Evolutionary conservation across 2,888 invertebrate genomes (phyloP).

Genomic region (Caenorhabditis auriculariae): DNA sequence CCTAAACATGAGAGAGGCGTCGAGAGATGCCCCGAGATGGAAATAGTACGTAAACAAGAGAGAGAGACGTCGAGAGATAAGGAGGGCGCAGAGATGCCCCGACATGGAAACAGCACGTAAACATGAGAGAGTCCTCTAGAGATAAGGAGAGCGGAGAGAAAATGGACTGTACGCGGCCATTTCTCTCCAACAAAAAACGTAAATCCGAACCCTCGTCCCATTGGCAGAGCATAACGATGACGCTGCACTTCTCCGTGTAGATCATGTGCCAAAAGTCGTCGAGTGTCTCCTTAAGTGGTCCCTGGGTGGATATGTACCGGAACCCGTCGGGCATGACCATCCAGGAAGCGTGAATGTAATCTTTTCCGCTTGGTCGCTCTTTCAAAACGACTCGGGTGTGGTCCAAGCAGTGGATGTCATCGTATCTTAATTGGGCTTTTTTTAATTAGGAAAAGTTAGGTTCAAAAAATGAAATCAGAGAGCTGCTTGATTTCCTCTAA

Average conservation of each 20-base stretch:
- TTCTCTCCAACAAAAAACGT: too few species aligned
- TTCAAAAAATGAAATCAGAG: not conserved
- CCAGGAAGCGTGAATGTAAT: conserved; percentile 33
- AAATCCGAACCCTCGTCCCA: conserved; percentile 4
- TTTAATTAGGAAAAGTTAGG: not conserved
- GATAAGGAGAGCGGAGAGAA: too few species aligned
- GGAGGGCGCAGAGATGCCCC: too few species aligned
- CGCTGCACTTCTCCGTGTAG: conserved; percentile 19
- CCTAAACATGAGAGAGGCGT: too few species aligned
- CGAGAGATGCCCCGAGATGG: too few species aligned
- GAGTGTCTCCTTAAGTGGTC: conserved; percentile 15
- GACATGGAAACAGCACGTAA: too few species aligned
- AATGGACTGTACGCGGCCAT: too few species aligned
- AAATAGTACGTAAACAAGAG: too few species aligned
- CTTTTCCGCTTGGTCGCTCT: conserved; percentile 9
- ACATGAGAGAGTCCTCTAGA: too few species aligned
- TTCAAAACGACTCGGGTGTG: conserved; percentile 24
- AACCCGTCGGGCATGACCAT: conserved; percentile 21
- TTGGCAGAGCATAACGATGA: conserved; percentile 25
- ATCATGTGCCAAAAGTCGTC: conserved; percentile 33
- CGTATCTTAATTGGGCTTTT: conserved; percentile 7
- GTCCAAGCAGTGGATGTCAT: conserved; percentile 17
- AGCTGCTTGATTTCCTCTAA: not conserved
- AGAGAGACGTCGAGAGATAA: too few species aligned
- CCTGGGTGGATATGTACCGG: conserved; percentile 27